Evolutionary conservation across 2,113 vertebrate genomes (phyloP), one percentile per base, ranked within the genome.

Genomic region (Fregata magnificens): DNA sequence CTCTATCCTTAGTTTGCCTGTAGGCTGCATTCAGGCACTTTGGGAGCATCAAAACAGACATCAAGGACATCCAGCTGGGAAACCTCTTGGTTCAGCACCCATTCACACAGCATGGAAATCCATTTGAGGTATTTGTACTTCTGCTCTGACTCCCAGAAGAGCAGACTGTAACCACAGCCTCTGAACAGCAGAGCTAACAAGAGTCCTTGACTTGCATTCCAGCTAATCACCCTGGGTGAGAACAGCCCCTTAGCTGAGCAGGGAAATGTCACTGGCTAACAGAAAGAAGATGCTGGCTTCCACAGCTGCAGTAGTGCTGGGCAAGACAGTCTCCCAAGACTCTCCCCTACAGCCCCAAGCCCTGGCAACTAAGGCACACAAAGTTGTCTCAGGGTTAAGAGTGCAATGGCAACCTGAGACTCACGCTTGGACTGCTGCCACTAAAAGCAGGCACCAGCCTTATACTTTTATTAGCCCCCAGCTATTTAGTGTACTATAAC

Each of bases 371-470:
- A 47, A 80, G 22, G 59, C 34, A 82, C 69, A 88, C 86, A 78
- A 74, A 78, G 81, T 80, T 86, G 67, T 66, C 89, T 58, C n/a
- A 26, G 88, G 91, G 82, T 96, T 44, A 92, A 88, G 85, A 93
- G 87, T 58, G 80, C 78, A 93, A 52, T 13, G n/a, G 95, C 76
- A 96, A 87, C 58, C 58, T 10, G 58, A 95, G 92, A 56, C 79
- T 87, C 62, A 20, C 0, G 0, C 69, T 69, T 94, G 93, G 95
- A 67, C 11, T 3, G 8, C 36, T 93, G 95, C 91, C 93, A 91
- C 1, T 2, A 45, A 73, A 59, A n/a, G n/a, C n/a, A n/a, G n/a
- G 77, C 72, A 89, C 61, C 52, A 71, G 86, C 56, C 58, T 56
- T 5, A 19, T 10, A 53, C 55, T 89, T 62, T 32, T 47, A 77